Evolutionary conservation across 1,140 invertebrate genomes (phyloP), one percentile per base, ranked within the genome.

Genomic region (Scaptodrosophila lebanonensis): DNA sequence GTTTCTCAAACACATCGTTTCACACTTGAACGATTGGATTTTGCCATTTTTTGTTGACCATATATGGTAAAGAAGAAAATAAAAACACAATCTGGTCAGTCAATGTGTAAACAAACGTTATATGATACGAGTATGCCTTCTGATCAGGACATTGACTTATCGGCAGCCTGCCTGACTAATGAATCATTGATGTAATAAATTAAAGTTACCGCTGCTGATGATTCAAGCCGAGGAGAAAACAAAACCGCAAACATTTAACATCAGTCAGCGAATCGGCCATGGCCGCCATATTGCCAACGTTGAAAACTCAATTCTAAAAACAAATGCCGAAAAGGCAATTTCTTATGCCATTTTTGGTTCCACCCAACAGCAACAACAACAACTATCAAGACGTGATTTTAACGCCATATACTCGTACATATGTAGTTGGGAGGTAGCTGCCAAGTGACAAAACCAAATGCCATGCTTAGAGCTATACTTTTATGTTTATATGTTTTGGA

Each of bases 381-480:
- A 63, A 64, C 66, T 72, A 68, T 25, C 58, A 63, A 79, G 53
- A 71, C 63, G 62, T 79, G 71, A 76, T 76, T 75, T 76, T 70
- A 18, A 38, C 52, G 48, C 17, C 40, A 59, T 50, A 52, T 56
- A 25, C 22, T 25, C 8, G 20, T 32, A 45, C 36, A 38, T 27
- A 51, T 44, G 45, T 17, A 48, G 44, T 42, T 29, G 40, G 16
- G 42, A 25, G 12, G 36, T 15, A 20, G 29, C n/a, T n/a, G n/a
- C n/a, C n/a, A n/a, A n/a, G n/a, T n/a, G n/a, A n/a, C n/a, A n/a
- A n/a, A n/a, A n/a, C n/a, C n/a, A n/a, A n/a, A n/a, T n/a, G n/a
- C n/a, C n/a, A n/a, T n/a, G n/a, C n/a, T n/a, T n/a, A n/a, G n/a
- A n/a, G 27, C 9, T n/a, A 2, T 27, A 1, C 6, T 18, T 32